A percentile compares a stretch with the other conserved stretches of the same genome.
Conservation (phyloP, 2,113 vertebrate species). For the Lutjanus erythropterus region DNA sequence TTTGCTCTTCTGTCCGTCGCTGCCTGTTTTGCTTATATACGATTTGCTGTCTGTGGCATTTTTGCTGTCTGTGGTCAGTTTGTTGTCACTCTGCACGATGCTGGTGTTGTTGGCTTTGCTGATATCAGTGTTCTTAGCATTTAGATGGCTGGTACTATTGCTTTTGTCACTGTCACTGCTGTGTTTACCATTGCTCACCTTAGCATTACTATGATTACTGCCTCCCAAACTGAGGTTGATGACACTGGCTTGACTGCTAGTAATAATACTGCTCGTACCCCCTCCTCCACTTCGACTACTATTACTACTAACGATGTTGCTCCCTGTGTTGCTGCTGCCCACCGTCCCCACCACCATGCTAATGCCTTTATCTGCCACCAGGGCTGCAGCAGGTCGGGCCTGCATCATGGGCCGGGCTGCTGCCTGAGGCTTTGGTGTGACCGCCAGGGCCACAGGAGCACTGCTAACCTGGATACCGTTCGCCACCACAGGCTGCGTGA, state of each 20-base stretch:
- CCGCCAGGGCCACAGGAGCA: constrained; percentile 89
- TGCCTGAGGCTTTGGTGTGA: constrained; percentile 89
- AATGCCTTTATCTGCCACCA: constrained; percentile 84
- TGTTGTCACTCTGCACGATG: constrained; percentile 39
- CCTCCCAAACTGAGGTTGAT: constrained; percentile 78
- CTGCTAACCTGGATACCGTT: constrained; percentile 92
- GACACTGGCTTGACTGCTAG: constrained; percentile 71
- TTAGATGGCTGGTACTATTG: constrained; percentile 38
- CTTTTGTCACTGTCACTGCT: constrained; percentile 52
- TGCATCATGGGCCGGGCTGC: constrained; percentile 87
- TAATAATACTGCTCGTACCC: constrained; percentile 56
- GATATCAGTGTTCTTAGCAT: constrained; percentile 35
- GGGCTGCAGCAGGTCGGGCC: constrained; percentile 83
- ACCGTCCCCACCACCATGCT: constrained; percentile 83
- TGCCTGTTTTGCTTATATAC: not conserved
- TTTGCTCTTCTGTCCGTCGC: constrained; percentile 34
- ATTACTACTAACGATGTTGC: constrained; percentile 70
- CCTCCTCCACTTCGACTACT: constrained; percentile 66
- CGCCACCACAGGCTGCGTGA: constrained; percentile 93
- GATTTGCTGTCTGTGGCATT: constrained; percentile 39
- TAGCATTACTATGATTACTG: constrained; percentile 64
- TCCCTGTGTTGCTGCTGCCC: constrained; percentile 82
- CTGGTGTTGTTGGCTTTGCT: constrained; percentile 47
- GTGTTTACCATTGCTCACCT: constrained; percentile 61
- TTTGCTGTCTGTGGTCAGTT: constrained; percentile 76